These are phyloP conservation scores for Peromyscus melanophrys DNA, from an alignment of 2,797 vertebrate genomes.

Conservation along the genomic window DNA sequence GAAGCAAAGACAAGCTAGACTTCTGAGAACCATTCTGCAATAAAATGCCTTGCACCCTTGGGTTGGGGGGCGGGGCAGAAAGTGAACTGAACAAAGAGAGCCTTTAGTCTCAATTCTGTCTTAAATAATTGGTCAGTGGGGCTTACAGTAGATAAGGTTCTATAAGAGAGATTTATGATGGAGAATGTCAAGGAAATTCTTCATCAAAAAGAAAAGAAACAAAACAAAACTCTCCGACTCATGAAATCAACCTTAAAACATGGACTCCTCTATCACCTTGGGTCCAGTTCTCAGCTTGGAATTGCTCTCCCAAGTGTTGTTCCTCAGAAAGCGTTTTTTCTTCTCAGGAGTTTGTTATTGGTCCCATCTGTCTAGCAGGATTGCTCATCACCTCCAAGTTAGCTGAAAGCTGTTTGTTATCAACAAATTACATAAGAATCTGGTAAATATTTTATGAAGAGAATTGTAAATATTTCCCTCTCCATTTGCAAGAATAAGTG, in stretches of 20 bases:
- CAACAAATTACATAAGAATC: constrained; percentile 83
- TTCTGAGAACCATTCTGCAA: constrained; percentile 1
- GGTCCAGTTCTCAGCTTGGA: not conserved
- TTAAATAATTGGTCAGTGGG: not conserved
- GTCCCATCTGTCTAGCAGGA: constrained; percentile 89
- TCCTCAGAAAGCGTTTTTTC: constrained; percentile 84
- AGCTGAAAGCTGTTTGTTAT: constrained; percentile 88
- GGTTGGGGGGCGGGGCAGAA: not conserved
- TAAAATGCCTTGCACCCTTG: not conserved
- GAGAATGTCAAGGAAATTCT: not conserved
- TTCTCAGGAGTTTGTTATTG: constrained; percentile 81
- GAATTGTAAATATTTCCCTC: constrained; percentile 77
- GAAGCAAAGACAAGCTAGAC: not conserved
- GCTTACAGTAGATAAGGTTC: not conserved
- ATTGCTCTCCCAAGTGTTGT: constrained; percentile 44
- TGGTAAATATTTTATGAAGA: constrained; percentile 81
- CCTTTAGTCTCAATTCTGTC: not conserved
- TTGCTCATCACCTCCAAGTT: constrained; percentile 87
- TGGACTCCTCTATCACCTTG: not conserved
- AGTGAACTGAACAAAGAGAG: not conserved
- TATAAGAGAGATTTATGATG: not conserved
- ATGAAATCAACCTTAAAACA: not conserved
- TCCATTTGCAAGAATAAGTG: constrained; percentile 20
- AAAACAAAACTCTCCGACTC: not conserved
- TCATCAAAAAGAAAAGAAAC: not conserved